Base-by-base conservation (phyloP, 1,140 invertebrate genomes). In the Globodera ellingtonae region DNA sequence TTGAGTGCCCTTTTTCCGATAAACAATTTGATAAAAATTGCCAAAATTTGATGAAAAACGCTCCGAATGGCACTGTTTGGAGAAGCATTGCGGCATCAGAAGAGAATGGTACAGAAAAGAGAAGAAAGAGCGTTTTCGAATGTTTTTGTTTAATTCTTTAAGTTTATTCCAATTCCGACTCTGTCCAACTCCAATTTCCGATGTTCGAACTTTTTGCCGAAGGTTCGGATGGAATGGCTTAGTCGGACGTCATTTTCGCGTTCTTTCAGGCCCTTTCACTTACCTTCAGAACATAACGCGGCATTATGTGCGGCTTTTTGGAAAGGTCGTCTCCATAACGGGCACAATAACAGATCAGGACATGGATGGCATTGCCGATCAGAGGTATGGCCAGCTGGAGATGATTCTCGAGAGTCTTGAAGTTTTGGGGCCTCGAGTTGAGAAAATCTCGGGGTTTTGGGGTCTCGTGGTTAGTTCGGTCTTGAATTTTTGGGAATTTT, bases 271-370 rank as follows among this genome's bases (percentile, higher is more conserved):
- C 46, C 67, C 67, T 15, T 70, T 70, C 24, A 35, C 46, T 35
- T 70, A 44, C 24, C 67, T 77, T 62, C 62, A 81, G 44, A 86
- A 87, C 59, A 18, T 84, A 21, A 85, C 84, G 9, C n/a, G 46
- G 70, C 44, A 66, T n/a, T 85, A 85, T 65, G 78, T 77, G 18
- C 66, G 79, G 48, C 65, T 75, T 21, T 85, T 86, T 62, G 44
- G 21, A 6, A 70, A 56, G 18, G 21, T 85, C 44, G 50, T 86
- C 18, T 69, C 81, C 10, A 72, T 85, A 24, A 87, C 85, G 21
- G 84, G 84, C n/a, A 72, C 82, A 24, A 79, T 84, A n/a, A 83
- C 74, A 47, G 84, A 85, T 44, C 18, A 71, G 13, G 72, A 85
- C 59, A 73, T 69, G 44, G 81, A 85, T 48, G 84, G 84, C 21